Evolutionary conservation across 2,888 invertebrate genomes (phyloP), one percentile per base, ranked within the genome.

Genomic region (Campopleginae sp.): DNA sequence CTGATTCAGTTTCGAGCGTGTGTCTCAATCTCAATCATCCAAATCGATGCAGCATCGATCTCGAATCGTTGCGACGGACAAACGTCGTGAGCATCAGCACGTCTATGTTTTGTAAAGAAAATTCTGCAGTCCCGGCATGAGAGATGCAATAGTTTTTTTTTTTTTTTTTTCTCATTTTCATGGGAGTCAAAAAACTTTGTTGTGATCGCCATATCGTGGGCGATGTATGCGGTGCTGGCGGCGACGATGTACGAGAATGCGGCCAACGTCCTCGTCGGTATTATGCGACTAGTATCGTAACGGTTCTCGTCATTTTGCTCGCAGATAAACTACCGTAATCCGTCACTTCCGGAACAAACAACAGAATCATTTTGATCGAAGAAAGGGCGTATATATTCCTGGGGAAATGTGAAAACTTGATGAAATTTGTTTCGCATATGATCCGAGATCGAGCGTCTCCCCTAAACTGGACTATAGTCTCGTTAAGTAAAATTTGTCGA

Each of bases 1-100:
- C 68, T 71, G 44, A 74, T 85, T 66, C 77, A 61, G n/a, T 81
- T 81, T 76, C 46, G 58, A 80, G 66, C 66, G 71, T 48, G 27
- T 58, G 31, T 71, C 76, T 51, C 63, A 48, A 80, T 72, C 72
- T 65, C 46, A 54, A 27, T 46, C 51, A 51, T 27, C 65, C 33
- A 44, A 54, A 80, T 71, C 46, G 65, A 44, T n/a, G 61, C 54
- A 33, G 51, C 14, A 48, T 74, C 61, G 12, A 33, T 74, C 61
- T 33, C 71, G 23, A 54, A 72, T 72, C 33, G 38, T 72, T 54
- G 38, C 14, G 23, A n/a, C n/a, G 3, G 23, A 12, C 12, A 51
- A 54, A 54, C 71, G 48, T 71, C 71, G 33, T 4, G 19, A 54
- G 42, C 23, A 8, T 7, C 7, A 14, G 23, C 12, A 10, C 6